Evolutionary conservation across 2,888 invertebrate genomes (phyloP).

Genomic region (Bimastos eiseni): DNA sequence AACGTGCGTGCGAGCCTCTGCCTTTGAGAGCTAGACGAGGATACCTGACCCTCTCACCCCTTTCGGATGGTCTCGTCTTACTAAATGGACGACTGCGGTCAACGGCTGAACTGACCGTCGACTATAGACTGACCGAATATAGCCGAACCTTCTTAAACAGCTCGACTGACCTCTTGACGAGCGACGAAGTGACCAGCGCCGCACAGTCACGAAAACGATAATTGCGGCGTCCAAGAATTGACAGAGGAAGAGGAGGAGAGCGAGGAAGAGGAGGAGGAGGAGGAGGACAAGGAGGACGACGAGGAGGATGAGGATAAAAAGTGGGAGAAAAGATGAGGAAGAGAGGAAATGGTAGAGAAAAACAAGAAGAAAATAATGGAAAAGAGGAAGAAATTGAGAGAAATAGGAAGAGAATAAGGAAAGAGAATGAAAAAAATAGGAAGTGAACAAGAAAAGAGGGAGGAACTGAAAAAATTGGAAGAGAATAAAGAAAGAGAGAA

Average conservation of each 20-base stretch:
- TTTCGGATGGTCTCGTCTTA: background rate
- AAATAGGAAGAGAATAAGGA: background rate
- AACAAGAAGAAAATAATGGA: background rate
- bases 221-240: background rate
- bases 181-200: background rate
- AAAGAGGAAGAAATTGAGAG: background rate
- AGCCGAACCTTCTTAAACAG: background rate
- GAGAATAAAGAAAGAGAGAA: no score
- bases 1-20: background rate
- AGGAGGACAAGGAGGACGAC: background rate
- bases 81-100: background rate
- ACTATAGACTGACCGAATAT: background rate
- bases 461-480: no score
- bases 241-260: background rate
- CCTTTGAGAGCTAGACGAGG: background rate
- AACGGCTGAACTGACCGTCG: background rate
- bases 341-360: no score
- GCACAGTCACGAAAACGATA: background rate
- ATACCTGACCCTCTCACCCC: background rate
- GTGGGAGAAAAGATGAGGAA: background rate
- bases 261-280: background rate
- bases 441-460: no score
- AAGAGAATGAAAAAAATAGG: no score
- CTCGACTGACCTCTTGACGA: background rate
- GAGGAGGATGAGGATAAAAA: no score